These are phyloP conservation scores for Craseonycteris thonglongyai DNA, from an alignment of 2,113 vertebrate species.

Conservation along the genomic window DNA sequence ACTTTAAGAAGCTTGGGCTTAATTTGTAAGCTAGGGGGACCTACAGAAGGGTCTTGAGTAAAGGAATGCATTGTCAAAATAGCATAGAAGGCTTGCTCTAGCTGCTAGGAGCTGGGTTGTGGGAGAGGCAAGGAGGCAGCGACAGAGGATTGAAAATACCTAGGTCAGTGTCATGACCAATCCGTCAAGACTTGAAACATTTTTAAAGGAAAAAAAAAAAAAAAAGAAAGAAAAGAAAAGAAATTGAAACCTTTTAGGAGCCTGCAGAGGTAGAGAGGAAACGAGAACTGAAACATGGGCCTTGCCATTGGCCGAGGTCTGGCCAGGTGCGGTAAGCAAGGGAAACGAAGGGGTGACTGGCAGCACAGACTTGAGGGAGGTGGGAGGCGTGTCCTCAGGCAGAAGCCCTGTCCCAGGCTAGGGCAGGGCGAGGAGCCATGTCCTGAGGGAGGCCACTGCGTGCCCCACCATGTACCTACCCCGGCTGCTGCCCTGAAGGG, in stretches of 20 bases:
- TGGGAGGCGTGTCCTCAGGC: background rate
- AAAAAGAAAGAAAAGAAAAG: no score
- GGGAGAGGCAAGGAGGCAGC: background rate
- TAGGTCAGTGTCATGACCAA: background rate
- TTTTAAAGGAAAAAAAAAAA: no score
- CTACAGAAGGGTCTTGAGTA: background rate
- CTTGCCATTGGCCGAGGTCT: constrained; percentile 5
- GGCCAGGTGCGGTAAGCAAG: constrained; percentile 17
- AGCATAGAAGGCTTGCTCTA: background rate
- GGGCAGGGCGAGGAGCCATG: background rate
- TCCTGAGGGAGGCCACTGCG: background rate
- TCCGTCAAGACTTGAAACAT: constrained; percentile 33
- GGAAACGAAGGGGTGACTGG: constrained; percentile 52
- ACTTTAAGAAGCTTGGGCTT: background rate
- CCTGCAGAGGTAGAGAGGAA: constrained; percentile 9
- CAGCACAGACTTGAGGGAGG: background rate
- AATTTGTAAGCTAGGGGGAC: background rate
- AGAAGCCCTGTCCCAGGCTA: background rate
- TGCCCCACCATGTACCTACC: background rate
- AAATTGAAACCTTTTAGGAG: background rate
- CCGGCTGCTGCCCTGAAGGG: background rate
- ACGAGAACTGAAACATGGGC: constrained; percentile 42
- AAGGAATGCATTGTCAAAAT: background rate
- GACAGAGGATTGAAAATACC: background rate
- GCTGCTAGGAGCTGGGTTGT: background rate